phyloP scores from a whole-genome alignment of 2,113 vertebrate species.

The Scomber scombrus region DNA sequence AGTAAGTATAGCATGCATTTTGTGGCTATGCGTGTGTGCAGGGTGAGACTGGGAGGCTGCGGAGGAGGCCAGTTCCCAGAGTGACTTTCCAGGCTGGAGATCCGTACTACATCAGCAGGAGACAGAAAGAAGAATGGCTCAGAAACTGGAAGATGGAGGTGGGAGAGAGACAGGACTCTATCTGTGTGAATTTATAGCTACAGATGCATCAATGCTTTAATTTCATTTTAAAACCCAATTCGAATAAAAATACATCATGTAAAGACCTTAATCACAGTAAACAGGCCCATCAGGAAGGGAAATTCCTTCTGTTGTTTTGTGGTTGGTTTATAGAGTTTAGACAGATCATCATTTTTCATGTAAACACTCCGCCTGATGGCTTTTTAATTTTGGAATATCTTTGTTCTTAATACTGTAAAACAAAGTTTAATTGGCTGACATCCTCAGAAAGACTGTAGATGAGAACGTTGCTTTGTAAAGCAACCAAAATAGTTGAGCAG shows the following conservation, averaged over 20 bases:
- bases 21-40: slow-evolving; percentile 70
- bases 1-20: not conserved
- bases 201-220: not conserved
- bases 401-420: not conserved
- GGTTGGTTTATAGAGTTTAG: not conserved
- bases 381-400: slow-evolving; percentile 3
- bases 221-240: not conserved
- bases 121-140: slow-evolving; percentile 96
- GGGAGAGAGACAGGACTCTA: slow-evolving; percentile 78
- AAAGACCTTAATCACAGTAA: not conserved
- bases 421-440: not conserved
- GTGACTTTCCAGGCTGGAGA: slow-evolving; percentile 98
- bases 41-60: slow-evolving; percentile 91
- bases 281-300: not conserved
- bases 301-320: not conserved
- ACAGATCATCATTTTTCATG: not conserved
- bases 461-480: slow-evolving; percentile 23
- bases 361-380: not conserved
- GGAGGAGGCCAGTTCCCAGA: slow-evolving; percentile 94
- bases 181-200: slow-evolving; percentile 52
- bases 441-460: not conserved
- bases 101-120: slow-evolving; percentile 97
- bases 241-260: slow-evolving; percentile 1
- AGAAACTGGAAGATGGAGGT: slow-evolving; percentile 96
- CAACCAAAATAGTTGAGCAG: slow-evolving; percentile 1